Evolutionary conservation across 1,140 invertebrate genomes (phyloP), one percentile per base, ranked within the genome.

Genomic region (Helicoverpa armigera): DNA sequence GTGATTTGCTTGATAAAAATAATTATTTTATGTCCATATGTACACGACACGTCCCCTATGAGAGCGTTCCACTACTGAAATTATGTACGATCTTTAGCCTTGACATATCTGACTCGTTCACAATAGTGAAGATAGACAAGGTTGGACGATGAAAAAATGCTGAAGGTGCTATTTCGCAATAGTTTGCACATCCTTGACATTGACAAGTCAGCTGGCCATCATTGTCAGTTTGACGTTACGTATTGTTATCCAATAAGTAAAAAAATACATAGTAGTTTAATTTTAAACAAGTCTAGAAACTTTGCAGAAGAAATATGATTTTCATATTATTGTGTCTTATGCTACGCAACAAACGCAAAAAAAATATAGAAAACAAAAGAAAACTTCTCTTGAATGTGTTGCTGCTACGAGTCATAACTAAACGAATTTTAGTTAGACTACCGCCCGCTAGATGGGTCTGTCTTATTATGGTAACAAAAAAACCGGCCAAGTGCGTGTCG

Each of bases 201-300:
- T 61, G 31, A 29, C 18, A 35, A 77, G 78, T 61, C 73, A 80
- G 53, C 12, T 70, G 65, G 70, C 56, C 81, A 74, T 16, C n/a
- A 16, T 50, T 58, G 79, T 84, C 74, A 86, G 63, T 58, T 51
- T 82, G 67, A 82, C 79, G 31, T 80, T 76, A 18, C 77, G 76
- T 77, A 72, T 82, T 65, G 51, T 82, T 82, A 16, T 35, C 54
- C 43, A 61, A 51, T 0, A 43, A 43, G 35, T 23, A 23, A 23
- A 43, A 43, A 43, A 43, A 43, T 9, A 43, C 9, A 9, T 43
- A 35, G 7, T 3, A 35, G 7, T 35, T 35, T 35, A 5, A 5
- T 35, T 35, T 35, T 43, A 9, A 5, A 43, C 3, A 5, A 43
- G 0, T 43, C 9, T 1, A 43, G 5, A 43, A 43, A 43, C 5